A percentile compares a stretch with the other conserved stretches of the same genome.
Evolutionary conservation across 2,113 vertebrate genomes (phyloP).

Genomic region (Hyperoodon ampullatus): DNA sequence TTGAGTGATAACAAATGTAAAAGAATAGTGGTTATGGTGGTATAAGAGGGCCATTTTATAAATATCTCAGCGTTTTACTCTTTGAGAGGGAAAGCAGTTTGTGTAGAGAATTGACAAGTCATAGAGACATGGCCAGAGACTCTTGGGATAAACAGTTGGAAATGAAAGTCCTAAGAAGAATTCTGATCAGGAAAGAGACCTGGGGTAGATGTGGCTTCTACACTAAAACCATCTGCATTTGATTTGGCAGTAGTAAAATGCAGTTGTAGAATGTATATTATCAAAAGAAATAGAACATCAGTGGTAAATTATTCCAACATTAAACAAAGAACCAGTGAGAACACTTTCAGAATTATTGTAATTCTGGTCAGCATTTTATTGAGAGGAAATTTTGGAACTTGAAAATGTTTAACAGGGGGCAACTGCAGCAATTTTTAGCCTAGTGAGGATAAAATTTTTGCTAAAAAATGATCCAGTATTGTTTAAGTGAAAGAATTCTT

Average conservation of each 20-base stretch:
- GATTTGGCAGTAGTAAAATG: slow-evolving; percentile 65
- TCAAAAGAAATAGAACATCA: slow-evolving; percentile 57
- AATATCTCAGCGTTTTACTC: slow-evolving; percentile 21
- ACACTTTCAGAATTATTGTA: slow-evolving; percentile 49
- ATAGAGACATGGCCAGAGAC: slow-evolving; percentile 31
- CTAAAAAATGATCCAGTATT: slow-evolving; percentile 41
- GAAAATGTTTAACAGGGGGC: slow-evolving; percentile 69
- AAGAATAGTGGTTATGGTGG: neutral
- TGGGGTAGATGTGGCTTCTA: neutral
- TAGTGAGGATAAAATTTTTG: slow-evolving; percentile 37
- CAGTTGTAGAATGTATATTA: slow-evolving; percentile 42
- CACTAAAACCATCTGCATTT: slow-evolving; percentile 46
- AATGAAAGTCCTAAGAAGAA: slow-evolving; percentile 55
- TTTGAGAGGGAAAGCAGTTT: slow-evolving; percentile 45
- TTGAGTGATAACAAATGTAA: slow-evolving; percentile 49
- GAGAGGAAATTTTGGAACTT: slow-evolving; percentile 66
- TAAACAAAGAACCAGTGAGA: slow-evolving; percentile 56
- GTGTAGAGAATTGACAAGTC: slow-evolving; percentile 47
- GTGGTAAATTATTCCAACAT: slow-evolving; percentile 52
- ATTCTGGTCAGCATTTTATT: slow-evolving; percentile 68
- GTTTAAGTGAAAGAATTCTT: slow-evolving; percentile 40
- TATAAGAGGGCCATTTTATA: slow-evolving; percentile 7
- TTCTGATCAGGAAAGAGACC: slow-evolving; percentile 57
- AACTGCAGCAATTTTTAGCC: neutral
- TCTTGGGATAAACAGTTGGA: slow-evolving; percentile 55